A percentile compares a stretch with the other conserved stretches of the same genome.
phyloP scores from a whole-genome alignment of 2,113 vertebrate genomes.

The Phyllopteryx taeniolatus region DNA sequence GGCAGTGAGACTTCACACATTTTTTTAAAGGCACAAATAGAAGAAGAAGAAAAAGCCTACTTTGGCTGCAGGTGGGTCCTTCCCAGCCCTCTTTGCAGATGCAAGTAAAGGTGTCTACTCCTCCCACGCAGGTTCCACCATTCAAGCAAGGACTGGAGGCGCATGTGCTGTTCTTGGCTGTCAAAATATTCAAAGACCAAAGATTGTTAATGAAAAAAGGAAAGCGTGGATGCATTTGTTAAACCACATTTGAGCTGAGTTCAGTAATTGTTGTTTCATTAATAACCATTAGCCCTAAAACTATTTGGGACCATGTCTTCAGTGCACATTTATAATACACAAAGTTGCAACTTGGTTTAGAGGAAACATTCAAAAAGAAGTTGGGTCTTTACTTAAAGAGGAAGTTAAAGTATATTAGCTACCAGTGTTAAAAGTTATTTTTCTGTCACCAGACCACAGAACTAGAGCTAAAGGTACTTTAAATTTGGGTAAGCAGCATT shows the following conservation, averaged over 20 bases:
- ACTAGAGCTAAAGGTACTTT: neutral
- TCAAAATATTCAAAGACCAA: neutral
- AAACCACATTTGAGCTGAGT: neutral
- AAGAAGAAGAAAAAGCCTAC: slow-evolving; percentile 69
- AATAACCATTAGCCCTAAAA: too few relatives aligned
- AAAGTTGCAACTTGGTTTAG: too few relatives aligned
- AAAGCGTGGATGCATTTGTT: neutral
- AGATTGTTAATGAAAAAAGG: neutral
- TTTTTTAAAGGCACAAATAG: neutral
- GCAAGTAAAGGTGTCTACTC: slow-evolving; percentile 90
- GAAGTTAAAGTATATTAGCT: neutral
- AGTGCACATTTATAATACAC: too few relatives aligned
- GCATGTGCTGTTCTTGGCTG: slow-evolving; percentile 93
- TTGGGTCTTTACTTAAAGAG: neutral
- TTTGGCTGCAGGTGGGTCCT: slow-evolving; percentile 87
- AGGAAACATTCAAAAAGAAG: too few relatives aligned
- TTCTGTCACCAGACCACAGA: neutral
- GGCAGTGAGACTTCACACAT: neutral
- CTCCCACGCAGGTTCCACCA: slow-evolving; percentile 92
- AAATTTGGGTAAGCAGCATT: neutral
- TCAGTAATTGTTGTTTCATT: neutral
- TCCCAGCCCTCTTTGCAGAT: slow-evolving; percentile 99
- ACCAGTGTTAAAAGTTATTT: neutral
- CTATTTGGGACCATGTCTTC: too few relatives aligned
- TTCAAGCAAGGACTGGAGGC: slow-evolving; percentile 89